Evolutionary conservation across 1,140 invertebrate genomes (phyloP).

Genomic region (Aporrectodea caliginosa): DNA sequence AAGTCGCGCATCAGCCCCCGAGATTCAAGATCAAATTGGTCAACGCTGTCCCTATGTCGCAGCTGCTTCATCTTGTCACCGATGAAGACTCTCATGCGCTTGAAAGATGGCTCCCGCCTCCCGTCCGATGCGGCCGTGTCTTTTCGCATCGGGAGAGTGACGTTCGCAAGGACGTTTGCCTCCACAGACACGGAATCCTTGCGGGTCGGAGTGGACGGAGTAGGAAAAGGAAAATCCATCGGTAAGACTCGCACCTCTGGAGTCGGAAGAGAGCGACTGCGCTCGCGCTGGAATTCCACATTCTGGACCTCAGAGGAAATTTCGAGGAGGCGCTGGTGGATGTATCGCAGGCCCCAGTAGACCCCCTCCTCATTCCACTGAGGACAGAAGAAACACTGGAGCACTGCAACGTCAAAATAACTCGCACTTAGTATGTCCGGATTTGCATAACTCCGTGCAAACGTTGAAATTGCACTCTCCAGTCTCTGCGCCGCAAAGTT

Average conservation of each 20-base stretch:
- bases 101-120: slow-evolving; percentile 44
- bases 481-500: slow-evolving; percentile 49
- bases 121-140: slow-evolving; percentile 15
- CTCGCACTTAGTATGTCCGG: slow-evolving; percentile 63
- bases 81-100: slow-evolving; percentile 44
- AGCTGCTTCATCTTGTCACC: slow-evolving; percentile 21
- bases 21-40: slow-evolving; percentile 23
- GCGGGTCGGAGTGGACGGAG: neutral
- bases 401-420: slow-evolving; percentile 89
- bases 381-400: slow-evolving; percentile 91
- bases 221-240: slow-evolving; percentile 52
- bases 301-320: slow-evolving; percentile 65
- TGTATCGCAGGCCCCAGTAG: slow-evolving; percentile 90
- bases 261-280: slow-evolving; percentile 88
- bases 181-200: slow-evolving; percentile 20
- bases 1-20: neutral
- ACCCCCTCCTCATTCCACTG: slow-evolving; percentile 98
- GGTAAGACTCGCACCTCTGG: slow-evolving; percentile 88
- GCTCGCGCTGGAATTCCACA: slow-evolving; percentile 67
- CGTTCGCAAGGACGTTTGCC: neutral
- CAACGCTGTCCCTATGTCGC: slow-evolving; percentile 14
- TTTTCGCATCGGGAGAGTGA: neutral
- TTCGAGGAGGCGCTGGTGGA: slow-evolving; percentile 56
- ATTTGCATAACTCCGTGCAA: slow-evolving; percentile 35
- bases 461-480: slow-evolving; percentile 45